A percentile compares a stretch with the other conserved stretches of the same genome.
These are phyloP conservation scores for Helicoverpa assulta DNA, from an alignment of 2,888 invertebrate species.

Conservation along the genomic window DNA sequence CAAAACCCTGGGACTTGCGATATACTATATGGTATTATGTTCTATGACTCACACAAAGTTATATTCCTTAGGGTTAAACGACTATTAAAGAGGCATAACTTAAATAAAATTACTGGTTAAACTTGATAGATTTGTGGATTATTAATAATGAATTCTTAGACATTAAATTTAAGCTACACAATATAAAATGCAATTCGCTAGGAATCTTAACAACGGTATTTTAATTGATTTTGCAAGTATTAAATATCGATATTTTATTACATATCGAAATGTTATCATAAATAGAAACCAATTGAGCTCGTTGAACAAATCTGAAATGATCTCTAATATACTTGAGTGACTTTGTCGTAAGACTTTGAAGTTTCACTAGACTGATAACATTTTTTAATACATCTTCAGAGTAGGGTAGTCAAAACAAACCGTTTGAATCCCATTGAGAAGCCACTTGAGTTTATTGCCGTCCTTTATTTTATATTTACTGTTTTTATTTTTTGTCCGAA, in stretches of 20 bases:
- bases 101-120: slow-evolving; percentile 24
- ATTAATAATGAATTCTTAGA: slow-evolving; percentile 20
- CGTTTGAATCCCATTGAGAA: slow-evolving; percentile 82
- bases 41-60: slow-evolving; percentile 39
- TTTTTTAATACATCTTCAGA: slow-evolving; percentile 78
- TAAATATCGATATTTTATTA: slow-evolving; percentile 2
- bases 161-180: slow-evolving; percentile 31
- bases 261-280: background rate
- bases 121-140: slow-evolving; percentile 46
- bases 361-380: slow-evolving; percentile 78
- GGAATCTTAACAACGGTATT: slow-evolving; percentile 2
- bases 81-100: slow-evolving; percentile 22
- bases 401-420: slow-evolving; percentile 88
- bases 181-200: slow-evolving; percentile 8
- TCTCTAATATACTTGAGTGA: slow-evolving; percentile 58
- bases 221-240: slow-evolving; percentile 9
- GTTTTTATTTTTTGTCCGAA: slow-evolving; percentile 66
- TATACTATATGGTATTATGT: slow-evolving; percentile 48
- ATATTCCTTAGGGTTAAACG: slow-evolving; percentile 21
- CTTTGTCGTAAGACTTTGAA: slow-evolving; percentile 74
- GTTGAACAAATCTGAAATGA: slow-evolving; percentile 30
- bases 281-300: slow-evolving; percentile 17
- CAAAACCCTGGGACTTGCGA: slow-evolving; percentile 30
- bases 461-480: slow-evolving; percentile 83
- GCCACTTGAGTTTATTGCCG: slow-evolving; percentile 85